Evolutionary conservation across 2,113 vertebrate species (phyloP), one percentile per base, ranked within the genome.

Genomic region (Pedionomus torquatus): DNA sequence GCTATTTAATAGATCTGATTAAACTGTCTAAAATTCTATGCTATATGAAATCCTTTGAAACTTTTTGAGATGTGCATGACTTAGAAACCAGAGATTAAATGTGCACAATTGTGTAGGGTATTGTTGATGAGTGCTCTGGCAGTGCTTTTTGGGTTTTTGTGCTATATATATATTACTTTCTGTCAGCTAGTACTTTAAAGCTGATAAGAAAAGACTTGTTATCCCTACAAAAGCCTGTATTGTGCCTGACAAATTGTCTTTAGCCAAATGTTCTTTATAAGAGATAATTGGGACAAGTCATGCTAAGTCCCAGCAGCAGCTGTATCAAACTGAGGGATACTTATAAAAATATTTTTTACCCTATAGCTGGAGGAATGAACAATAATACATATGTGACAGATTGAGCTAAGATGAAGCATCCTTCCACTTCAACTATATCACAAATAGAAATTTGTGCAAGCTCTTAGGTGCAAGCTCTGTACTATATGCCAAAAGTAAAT

Each of bases 161-260:
- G 11, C 9, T 65, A n/a, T 26, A 4, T 23, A 51, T 37, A 71
- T 41, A 28, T 69, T n/a, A 25, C 21, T 35, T 78, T 83, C 74
- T 90, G 54, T 77, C 87, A 92, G 57, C 30, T 84, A 48, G 71
- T 69, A 66, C 49, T 78, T 46, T 31, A 81, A 83, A 77, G 86
- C 23, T 58, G 13, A 64, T 13, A 69, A 93, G 68, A 89, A 31
- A 64, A 41, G 41, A 39, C 61, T 93, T 52, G 39, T 69, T 84
- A 63, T 79, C 44, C 35, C 10, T 46, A 17, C 21, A 81, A 69
- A 77, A 79, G 28, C 21, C 46, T 48, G 21, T 82, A 85, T 33
- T 39, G 41, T 5, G 21, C 28, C 94, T 93, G 93, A 93, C 52
- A 91, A 88, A 89, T 85, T 52, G 63, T 86, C 82, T 93, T 83